Conservation (phyloP, 2,113 vertebrate genomes). For the Coreoperca whiteheadi region DNA sequence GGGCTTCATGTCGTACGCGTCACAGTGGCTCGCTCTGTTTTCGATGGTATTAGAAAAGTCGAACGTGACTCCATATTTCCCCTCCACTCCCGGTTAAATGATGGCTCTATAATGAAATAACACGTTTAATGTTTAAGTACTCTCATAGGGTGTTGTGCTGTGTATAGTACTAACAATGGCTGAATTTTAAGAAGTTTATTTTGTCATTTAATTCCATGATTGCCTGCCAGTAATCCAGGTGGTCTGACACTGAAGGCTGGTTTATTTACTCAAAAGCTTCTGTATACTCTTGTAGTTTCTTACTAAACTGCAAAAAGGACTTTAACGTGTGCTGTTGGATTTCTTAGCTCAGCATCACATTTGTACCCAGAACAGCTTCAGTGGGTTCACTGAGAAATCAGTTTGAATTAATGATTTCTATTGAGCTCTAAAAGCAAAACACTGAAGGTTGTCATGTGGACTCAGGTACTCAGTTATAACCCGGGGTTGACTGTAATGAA, state of each 20-base stretch:
- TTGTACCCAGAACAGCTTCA: constrained; percentile 8
- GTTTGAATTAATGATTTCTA: constrained; percentile 19
- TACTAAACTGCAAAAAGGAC: constrained; percentile 13
- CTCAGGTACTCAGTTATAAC: constrained; percentile 51
- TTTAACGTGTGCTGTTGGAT: neutral
- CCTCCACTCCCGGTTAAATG: constrained; percentile 26
- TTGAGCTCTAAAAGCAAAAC: constrained; percentile 12
- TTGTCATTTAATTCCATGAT: constrained; percentile 28
- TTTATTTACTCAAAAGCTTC: constrained; percentile 41
- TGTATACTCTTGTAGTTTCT: constrained; percentile 7
- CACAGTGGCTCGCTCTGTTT: constrained; percentile 45
- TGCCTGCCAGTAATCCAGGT: constrained; percentile 1
- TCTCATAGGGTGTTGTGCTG: constrained; percentile 58
- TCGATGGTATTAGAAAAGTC: constrained; percentile 8
- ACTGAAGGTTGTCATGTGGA: constrained; percentile 37
- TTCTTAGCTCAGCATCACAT: neutral
- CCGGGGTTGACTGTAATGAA: constrained; percentile 8
- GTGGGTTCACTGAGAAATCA: neutral
- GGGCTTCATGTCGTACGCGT: constrained; percentile 55
- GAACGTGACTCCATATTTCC: constrained; percentile 14
- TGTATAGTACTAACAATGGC: constrained; percentile 64
- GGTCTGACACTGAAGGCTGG: constrained; percentile 38
- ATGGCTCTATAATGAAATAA: constrained; percentile 47
- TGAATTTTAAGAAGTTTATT: constrained; percentile 7
- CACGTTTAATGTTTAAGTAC: constrained; percentile 54